Conservation (phyloP, 2,888 invertebrate species). For the Zaprionus lineosus region DNA sequence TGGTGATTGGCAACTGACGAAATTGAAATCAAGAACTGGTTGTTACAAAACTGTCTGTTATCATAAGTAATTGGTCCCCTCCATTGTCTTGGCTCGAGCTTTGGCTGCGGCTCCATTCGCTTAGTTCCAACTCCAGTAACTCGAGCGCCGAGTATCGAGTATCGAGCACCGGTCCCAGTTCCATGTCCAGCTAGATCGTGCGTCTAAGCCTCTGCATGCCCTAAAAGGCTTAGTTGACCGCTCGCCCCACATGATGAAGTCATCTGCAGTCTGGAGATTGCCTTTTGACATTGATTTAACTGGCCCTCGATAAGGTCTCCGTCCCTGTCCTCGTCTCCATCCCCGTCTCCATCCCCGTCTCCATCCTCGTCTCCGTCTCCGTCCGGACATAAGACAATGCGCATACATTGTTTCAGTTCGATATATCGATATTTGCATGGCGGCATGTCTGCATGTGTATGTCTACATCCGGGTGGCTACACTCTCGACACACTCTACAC, state of each 20-base stretch:
- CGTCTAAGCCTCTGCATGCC: slow-evolving; percentile 30
- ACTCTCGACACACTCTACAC: too few relatives aligned
- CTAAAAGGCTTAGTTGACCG: slow-evolving; percentile 31
- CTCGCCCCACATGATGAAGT: slow-evolving; percentile 38
- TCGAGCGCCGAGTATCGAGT: too few relatives aligned
- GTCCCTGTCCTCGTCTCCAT: slow-evolving; percentile 20
- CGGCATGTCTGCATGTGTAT: neutral
- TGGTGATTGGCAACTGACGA: slow-evolving; percentile 53
- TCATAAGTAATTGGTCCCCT: slow-evolving; percentile 69
- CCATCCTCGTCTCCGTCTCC: slow-evolving; percentile 3
- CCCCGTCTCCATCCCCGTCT: neutral
- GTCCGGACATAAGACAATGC: too few relatives aligned
- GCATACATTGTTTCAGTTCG: neutral
- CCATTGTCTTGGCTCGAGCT: slow-evolving; percentile 56
- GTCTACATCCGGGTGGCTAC: slow-evolving; percentile 37
- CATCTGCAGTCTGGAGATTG: slow-evolving; percentile 46
- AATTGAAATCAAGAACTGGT: slow-evolving; percentile 56
- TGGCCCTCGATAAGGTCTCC: slow-evolving; percentile 33
- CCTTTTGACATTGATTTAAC: slow-evolving; percentile 52
- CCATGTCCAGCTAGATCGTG: slow-evolving; percentile 19
- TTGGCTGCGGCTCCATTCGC: slow-evolving; percentile 1
- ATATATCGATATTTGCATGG: neutral
- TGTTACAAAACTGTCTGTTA: slow-evolving; percentile 66
- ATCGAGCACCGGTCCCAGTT: neutral
- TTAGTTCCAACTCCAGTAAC: neutral